These are phyloP conservation scores for Heliconius nattereri DNA, from an alignment of 1,140 invertebrate species.

Conservation along the genomic window DNA sequence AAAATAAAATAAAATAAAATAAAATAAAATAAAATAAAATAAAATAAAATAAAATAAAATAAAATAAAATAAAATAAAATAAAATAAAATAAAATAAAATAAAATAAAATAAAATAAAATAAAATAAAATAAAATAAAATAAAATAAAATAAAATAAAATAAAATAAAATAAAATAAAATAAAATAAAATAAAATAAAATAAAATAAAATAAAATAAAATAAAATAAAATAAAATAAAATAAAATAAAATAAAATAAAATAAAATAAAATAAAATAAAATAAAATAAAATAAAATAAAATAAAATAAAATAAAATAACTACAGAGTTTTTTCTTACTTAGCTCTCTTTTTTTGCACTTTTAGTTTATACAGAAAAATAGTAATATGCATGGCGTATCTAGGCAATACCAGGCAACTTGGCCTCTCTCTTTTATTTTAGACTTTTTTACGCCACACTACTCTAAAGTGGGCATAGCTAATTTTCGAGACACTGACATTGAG, in stretches of 20 bases:
- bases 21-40: slow-evolving; percentile 35
- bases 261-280: slow-evolving; percentile 35
- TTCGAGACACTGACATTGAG: neutral
- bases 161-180: slow-evolving; percentile 35
- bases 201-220: slow-evolving; percentile 35
- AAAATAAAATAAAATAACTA: neutral
- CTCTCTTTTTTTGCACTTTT: too few species aligned
- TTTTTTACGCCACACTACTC: too few species aligned
- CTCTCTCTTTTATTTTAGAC: too few species aligned
- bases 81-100: slow-evolving; percentile 35
- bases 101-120: slow-evolving; percentile 35
- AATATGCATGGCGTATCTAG: too few species aligned
- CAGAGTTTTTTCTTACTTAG: too few species aligned
- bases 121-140: slow-evolving; percentile 35
- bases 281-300: slow-evolving; percentile 35
- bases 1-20: slow-evolving; percentile 35
- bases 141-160: slow-evolving; percentile 35
- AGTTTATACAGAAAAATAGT: too few species aligned
- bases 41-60: slow-evolving; percentile 35
- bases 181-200: slow-evolving; percentile 35
- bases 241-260: slow-evolving; percentile 35
- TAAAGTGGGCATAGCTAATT: too few species aligned
- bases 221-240: slow-evolving; percentile 35
- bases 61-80: slow-evolving; percentile 35
- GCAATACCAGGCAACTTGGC: too few species aligned